Conservation (phyloP, 2,797 vertebrate genomes). For the Rhinoraja longicauda region DNA sequence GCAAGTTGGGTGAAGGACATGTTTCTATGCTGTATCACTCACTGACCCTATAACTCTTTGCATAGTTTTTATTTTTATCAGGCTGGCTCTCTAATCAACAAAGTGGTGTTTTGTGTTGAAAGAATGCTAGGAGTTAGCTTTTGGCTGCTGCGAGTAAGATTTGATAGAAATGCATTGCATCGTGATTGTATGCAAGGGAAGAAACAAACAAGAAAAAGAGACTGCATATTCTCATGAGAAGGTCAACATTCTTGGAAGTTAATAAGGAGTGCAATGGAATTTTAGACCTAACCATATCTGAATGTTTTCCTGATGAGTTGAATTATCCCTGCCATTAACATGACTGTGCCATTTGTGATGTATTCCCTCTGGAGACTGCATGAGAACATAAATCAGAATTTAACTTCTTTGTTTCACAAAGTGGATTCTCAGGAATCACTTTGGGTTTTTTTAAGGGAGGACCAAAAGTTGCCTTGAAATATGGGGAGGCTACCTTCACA, state of each 20-base stretch:
- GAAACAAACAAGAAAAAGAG: neutral
- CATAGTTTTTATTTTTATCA: neutral
- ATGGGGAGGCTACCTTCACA: neutral
- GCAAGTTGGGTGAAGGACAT: too few relatives aligned
- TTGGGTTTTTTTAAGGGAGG: neutral
- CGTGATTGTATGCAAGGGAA: neutral
- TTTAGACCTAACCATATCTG: neutral
- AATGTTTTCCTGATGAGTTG: neutral
- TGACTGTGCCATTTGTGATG: neutral
- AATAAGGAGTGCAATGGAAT: neutral
- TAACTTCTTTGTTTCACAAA: neutral
- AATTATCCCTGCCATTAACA: neutral
- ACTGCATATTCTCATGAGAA: neutral
- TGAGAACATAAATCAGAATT: neutral
- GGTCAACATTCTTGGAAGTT: neutral
- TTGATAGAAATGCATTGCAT: neutral
- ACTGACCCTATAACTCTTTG: too few relatives aligned
- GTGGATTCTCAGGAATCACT: neutral
- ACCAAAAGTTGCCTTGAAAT: slow-evolving; percentile 3
- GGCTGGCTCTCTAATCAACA: neutral
- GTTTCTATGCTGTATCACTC: too few relatives aligned
- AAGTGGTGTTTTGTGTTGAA: neutral
- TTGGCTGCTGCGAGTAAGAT: neutral
- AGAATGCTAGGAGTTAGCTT: too few relatives aligned
- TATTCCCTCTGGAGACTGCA: neutral